Evolutionary conservation across 1,140 invertebrate genomes (phyloP).

Genomic region (Heliconius hewitsoni): DNA sequence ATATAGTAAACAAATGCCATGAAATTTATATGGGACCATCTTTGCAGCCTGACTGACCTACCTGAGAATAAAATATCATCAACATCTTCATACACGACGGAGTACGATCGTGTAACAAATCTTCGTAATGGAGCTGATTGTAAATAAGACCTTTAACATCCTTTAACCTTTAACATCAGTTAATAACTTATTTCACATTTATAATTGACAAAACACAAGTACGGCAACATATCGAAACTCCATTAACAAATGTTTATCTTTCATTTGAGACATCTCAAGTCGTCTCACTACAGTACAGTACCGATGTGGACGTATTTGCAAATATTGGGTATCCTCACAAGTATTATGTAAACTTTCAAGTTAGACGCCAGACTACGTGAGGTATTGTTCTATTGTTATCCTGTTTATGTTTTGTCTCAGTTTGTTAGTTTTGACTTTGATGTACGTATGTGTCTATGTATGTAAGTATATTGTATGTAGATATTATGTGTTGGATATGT

Average conservation of each 20-base stretch:
- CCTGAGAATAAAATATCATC: no score
- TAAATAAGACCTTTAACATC: no score
- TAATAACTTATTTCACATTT: neutral
- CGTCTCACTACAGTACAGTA: conserved; percentile 6
- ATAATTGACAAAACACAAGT: conserved; percentile 2
- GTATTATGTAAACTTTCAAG: conserved; percentile 40
- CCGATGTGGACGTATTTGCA: conserved; percentile 40
- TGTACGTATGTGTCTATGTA: neutral
- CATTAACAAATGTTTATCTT: conserved; percentile 15
- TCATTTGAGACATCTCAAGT: conserved; percentile 1
- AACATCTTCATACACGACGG: no score
- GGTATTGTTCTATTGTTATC: conserved; percentile 25
- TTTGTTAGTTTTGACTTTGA: conserved; percentile 12
- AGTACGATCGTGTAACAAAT: no score
- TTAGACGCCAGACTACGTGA: conserved; percentile 33
- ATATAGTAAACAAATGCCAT: no score
- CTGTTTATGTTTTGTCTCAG: conserved; percentile 16
- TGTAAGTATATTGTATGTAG: neutral
- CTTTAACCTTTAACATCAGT: neutral
- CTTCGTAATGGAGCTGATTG: no score
- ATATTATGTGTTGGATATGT: neutral
- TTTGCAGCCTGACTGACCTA: no score
- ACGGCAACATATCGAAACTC: conserved; percentile 1
- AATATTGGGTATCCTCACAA: conserved; percentile 52
- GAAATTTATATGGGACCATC: no score